Evolutionary conservation across 2,113 vertebrate genomes (phyloP).

Genomic region (Acrocephalus kingi): DNA sequence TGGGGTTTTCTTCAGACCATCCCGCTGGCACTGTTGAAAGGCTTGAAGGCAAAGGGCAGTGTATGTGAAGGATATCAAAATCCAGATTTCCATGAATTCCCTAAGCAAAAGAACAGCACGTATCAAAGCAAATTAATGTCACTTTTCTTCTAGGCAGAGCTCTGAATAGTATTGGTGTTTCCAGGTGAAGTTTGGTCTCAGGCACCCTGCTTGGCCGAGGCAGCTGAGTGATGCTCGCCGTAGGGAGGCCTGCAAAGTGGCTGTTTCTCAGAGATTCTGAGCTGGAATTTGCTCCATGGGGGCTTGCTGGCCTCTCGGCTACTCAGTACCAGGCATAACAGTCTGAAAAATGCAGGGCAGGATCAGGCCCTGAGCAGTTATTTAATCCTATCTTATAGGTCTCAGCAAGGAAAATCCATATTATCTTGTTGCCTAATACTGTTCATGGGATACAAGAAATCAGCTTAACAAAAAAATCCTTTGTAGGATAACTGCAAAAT

Average conservation of each 20-base stretch:
- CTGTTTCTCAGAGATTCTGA: neutral
- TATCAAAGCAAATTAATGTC: neutral
- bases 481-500: neutral
- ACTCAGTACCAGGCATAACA: neutral
- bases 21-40: neutral
- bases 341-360: neutral
- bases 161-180: neutral
- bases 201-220: neutral
- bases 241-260: neutral
- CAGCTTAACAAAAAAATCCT: slow-evolving; percentile 41
- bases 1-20: neutral
- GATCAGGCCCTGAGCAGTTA: neutral
- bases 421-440: slow-evolving; percentile 42
- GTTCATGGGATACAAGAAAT: slow-evolving; percentile 40
- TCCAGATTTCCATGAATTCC: neutral
- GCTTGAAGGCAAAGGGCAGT: neutral
- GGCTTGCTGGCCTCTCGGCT: neutral
- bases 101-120: neutral
- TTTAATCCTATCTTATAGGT: slow-evolving; percentile 33
- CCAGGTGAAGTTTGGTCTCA: neutral
- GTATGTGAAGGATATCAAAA: neutral
- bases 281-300: neutral
- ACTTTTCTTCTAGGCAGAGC: neutral
- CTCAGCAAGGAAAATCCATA: slow-evolving; percentile 26
- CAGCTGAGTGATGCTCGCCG: fast-evolving